Evolutionary conservation across 1,140 invertebrate genomes (phyloP), one percentile per base, ranked within the genome.

Genomic region (Yoshiicerus persimilis): DNA sequence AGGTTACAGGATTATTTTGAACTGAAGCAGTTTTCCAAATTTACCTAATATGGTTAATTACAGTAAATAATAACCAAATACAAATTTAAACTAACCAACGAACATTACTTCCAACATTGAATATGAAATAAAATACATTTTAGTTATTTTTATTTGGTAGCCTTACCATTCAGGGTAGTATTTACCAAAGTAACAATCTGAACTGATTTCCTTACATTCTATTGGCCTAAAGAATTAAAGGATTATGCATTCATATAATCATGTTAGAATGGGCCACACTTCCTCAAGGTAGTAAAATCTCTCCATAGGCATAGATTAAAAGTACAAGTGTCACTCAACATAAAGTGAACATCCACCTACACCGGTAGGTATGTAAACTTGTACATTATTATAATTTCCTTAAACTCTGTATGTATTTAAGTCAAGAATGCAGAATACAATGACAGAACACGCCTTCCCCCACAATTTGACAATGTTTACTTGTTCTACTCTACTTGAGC

Each of bases 401-500:
- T 13, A 16, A 70, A 32, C 10, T 70, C 30, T 70, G 27, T 70
- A 70, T 70, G 66, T 70, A 70, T 70, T 70, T 32, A 70, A 70
- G 30, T 30, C 25, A 70, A 30, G 66, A 70, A 70, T 70, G 66
- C 66, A 30, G 66, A 27, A 30, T 30, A 32, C 0, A 70, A 30
- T 70, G 66, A 70, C 64, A 70, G 25, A 32, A 70, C 66, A 70
- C 66, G 66, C 66, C 66, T 70, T 70, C 25, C 27, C 25, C 13
- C 16, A 13, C 66, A 30, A 32, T 80, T 80, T n/a, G 34, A 38
- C 75, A 80, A 34, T 80, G 75, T 80, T 80, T 80, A 80, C 75
- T 38, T 80, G 75, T 80, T 80, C 75, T 80, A 80, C 75, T 80
- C 75, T 38, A 80, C 75, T 80, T 80, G 75, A 80, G 75, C 16